phyloP scores from a whole-genome alignment of 2,888 invertebrate species.

The Tubulanus polymorphus region DNA sequence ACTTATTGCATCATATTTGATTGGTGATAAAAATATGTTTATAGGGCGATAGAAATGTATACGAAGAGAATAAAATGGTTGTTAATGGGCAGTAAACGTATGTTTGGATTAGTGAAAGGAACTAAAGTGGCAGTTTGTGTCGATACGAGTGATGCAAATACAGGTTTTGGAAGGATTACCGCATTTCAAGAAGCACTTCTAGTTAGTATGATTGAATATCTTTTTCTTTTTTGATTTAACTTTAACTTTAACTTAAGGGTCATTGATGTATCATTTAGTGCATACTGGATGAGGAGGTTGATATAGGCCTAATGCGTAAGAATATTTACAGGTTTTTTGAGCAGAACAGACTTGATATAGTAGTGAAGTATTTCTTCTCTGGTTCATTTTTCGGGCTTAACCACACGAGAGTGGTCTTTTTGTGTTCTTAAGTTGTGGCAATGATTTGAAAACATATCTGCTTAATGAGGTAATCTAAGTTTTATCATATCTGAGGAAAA shows the following conservation, averaged over 20 bases:
- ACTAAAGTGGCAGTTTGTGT: constrained; percentile 42
- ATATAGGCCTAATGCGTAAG: too few relatives aligned
- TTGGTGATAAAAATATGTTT: constrained; percentile 15
- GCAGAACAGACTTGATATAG: too few relatives aligned
- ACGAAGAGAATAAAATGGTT: constrained; percentile 54
- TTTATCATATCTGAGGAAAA: too few relatives aligned
- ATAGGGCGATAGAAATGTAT: constrained; percentile 47
- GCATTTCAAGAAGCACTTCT: constrained; percentile 47
- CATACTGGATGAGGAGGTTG: too few relatives aligned
- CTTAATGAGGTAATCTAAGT: too few relatives aligned
- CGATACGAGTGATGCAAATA: constrained; percentile 50
- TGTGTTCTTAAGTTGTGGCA: too few relatives aligned
- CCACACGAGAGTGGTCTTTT: too few relatives aligned
- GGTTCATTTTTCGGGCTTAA: neutral
- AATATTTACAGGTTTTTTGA: too few relatives aligned
- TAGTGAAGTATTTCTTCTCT: too few relatives aligned
- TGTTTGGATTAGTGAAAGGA: constrained; percentile 51
- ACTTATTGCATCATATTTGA: too few relatives aligned
- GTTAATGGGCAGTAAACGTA: constrained; percentile 50
- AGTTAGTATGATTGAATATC: constrained; percentile 26
- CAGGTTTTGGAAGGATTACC: constrained; percentile 48
- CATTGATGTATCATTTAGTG: too few relatives aligned
- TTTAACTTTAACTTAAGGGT: neutral
- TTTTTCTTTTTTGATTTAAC: neutral
- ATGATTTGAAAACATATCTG: too few relatives aligned